A percentile compares a stretch with the other conserved stretches of the same genome.
Evolutionary conservation across 2,888 invertebrate genomes (phyloP).

Genomic region (Sepiola atlantica): DNA sequence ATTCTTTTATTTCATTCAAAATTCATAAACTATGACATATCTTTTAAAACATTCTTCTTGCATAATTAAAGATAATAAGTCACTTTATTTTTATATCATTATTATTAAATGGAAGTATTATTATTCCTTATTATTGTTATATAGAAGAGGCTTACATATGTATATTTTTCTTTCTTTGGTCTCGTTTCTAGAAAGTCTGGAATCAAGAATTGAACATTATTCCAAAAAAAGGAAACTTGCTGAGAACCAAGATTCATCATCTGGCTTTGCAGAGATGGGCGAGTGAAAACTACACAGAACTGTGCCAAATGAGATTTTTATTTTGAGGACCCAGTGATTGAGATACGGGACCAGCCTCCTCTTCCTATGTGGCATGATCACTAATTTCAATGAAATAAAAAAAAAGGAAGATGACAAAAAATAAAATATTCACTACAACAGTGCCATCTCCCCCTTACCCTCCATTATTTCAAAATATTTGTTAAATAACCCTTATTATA

Average conservation of each 20-base stretch:
- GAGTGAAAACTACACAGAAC: slow-evolving; percentile 36
- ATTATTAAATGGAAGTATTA: no score
- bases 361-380: slow-evolving; percentile 22
- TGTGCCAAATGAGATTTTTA: slow-evolving; percentile 46
- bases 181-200: slow-evolving; percentile 83
- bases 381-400: background rate
- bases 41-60: no score
- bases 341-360: background rate
- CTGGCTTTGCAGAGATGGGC: slow-evolving; percentile 25
- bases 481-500: slow-evolving; percentile 24
- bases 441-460: background rate
- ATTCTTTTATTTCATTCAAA: no score
- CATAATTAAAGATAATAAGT: no score
- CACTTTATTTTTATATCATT: no score
- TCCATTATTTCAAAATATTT: slow-evolving; percentile 11
- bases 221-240: slow-evolving; percentile 77
- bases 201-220: slow-evolving; percentile 85
- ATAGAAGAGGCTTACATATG: no score
- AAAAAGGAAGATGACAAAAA: background rate
- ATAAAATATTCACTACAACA: background rate
- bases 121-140: no score
- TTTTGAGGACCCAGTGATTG: slow-evolving; percentile 42
- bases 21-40: no score
- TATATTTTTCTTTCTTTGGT: slow-evolving; percentile 64
- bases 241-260: slow-evolving; percentile 36